Conservation (phyloP, 2,797 vertebrate species). For the Gambusia yucatana region DNA sequence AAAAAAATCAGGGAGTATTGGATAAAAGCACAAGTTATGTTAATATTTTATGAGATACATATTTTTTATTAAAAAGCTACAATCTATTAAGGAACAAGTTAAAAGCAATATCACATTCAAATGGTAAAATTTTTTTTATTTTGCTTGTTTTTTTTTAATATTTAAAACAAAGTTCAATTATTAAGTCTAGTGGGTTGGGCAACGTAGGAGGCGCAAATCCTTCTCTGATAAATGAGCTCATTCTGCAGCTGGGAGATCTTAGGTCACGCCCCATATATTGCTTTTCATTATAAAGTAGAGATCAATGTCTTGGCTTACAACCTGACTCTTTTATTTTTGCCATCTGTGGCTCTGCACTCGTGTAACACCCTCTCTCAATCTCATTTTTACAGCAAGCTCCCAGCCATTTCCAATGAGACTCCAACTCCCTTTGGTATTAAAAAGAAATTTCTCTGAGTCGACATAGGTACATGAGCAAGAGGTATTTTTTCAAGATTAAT, state of each 20-base stretch:
- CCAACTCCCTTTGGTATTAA: slow-evolving; percentile 57
- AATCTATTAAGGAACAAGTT: neutral
- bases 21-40: neutral
- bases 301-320: slow-evolving; percentile 54
- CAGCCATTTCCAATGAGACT: slow-evolving; percentile 58
- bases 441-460: slow-evolving; percentile 54
- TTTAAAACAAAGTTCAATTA: slow-evolving; percentile 10
- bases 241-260: slow-evolving; percentile 39
- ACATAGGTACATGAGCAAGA: slow-evolving; percentile 46
- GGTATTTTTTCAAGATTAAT: slow-evolving; percentile 16
- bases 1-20: no score
- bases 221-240: slow-evolving; percentile 47
- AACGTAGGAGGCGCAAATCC: slow-evolving; percentile 33
- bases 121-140: neutral
- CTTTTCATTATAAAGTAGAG: slow-evolving; percentile 54
- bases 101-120: neutral
- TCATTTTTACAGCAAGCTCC: slow-evolving; percentile 30
- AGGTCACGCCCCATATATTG: slow-evolving; percentile 25
- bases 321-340: slow-evolving; percentile 22
- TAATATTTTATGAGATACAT: neutral
- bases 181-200: slow-evolving; percentile 16
- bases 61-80: slow-evolving; percentile 1
- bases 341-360: slow-evolving; percentile 17
- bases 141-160: neutral
- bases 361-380: slow-evolving; percentile 1